phyloP scores from a whole-genome alignment of 1,140 invertebrate species.

The Drosophila melanica region DNA sequence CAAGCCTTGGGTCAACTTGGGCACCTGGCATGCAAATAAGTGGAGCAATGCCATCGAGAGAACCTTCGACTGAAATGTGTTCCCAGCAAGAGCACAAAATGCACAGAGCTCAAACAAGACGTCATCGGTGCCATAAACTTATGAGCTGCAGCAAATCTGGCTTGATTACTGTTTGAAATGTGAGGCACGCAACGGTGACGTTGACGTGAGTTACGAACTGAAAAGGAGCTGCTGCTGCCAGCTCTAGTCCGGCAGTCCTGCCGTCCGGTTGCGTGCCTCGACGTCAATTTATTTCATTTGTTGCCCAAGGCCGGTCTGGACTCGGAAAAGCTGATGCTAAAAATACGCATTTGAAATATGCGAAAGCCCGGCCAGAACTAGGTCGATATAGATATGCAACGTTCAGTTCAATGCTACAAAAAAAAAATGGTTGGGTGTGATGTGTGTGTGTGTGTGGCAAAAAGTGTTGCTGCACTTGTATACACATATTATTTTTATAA shows the following conservation, averaged over 20 bases:
- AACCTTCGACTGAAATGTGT: no score
- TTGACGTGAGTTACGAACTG: constrained; percentile 3
- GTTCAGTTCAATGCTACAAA: background rate
- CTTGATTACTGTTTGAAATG: background rate
- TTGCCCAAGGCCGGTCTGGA: background rate
- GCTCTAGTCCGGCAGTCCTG: background rate
- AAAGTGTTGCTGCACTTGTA: background rate
- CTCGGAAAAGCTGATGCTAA: constrained; percentile 1
- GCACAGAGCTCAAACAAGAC: no score
- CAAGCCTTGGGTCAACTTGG: no score
- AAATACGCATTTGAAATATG: constrained; percentile 1
- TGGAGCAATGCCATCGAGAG: no score
- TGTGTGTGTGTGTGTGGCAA: background rate
- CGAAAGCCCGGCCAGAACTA: constrained; percentile 10
- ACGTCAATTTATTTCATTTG: background rate
- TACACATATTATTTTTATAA: no score
- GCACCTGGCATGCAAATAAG: no score
- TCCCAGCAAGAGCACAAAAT: no score
- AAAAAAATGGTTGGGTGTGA: background rate
- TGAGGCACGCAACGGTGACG: constrained; percentile 8
- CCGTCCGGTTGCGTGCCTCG: no score
- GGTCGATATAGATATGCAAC: constrained; percentile 55
- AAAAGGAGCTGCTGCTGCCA: constrained; percentile 1
- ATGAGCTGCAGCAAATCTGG: no score
- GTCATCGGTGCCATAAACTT: no score